A percentile compares a stretch with the other conserved stretches of the same genome.
Evolutionary conservation across 2,113 vertebrate species (phyloP).

Genomic region (Pseudorectes ferrugineus): DNA sequence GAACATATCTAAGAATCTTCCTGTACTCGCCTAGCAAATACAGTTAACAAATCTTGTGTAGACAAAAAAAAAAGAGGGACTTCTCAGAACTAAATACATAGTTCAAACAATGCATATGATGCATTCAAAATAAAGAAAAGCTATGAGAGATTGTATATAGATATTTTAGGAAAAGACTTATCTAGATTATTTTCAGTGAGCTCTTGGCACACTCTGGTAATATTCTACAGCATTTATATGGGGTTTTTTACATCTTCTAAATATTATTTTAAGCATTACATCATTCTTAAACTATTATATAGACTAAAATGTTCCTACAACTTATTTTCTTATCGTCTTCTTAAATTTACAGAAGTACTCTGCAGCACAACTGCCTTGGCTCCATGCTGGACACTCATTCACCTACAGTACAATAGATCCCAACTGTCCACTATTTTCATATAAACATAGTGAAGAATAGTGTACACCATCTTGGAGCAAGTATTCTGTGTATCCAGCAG

Average conservation of each 20-base stretch:
- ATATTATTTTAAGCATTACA: not conserved
- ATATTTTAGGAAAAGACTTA: not conserved
- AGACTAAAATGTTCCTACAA: not conserved
- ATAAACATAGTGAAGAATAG: not conserved
- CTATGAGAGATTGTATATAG: not conserved
- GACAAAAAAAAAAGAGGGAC: not conserved
- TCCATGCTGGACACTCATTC: not conserved
- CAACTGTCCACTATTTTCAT: not conserved
- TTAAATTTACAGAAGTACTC: not conserved
- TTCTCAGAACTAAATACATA: not conserved
- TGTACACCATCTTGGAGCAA: not conserved
- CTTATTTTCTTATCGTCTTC: not conserved
- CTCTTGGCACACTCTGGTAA: not conserved
- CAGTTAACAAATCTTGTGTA: not conserved
- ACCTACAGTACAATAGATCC: not conserved
- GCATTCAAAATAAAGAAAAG: not conserved
- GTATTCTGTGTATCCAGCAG: not conserved
- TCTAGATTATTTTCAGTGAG: not conserved
- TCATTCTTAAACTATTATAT: not conserved
- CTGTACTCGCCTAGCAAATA: not conserved
- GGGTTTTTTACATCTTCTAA: not conserved
- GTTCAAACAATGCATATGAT: not conserved
- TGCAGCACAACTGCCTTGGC: not conserved
- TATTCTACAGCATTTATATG: not conserved
- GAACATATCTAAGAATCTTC: not conserved